Percentiles rank a stretch among this genome's conserved stretches.
Conservation (phyloP, 37 sponge, comb jelly and placozoan species). For the Cladorhizidae sp. region DNA sequence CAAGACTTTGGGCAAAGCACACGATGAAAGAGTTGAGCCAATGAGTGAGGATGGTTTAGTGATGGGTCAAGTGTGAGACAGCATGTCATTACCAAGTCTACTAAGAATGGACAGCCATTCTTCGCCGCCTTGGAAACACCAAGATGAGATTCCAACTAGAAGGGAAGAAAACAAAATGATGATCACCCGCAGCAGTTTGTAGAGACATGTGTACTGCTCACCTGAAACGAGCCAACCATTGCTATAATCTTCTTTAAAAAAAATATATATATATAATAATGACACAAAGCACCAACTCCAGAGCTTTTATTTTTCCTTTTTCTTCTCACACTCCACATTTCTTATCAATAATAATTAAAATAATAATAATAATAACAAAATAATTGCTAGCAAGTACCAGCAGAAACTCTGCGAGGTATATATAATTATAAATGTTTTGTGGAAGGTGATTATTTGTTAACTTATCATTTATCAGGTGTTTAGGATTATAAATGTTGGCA, state of each 20-base stretch:
- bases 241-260: neutral
- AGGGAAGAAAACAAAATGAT: neutral
- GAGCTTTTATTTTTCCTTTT: too few relatives aligned
- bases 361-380: too few relatives aligned
- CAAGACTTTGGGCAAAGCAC: too few relatives aligned
- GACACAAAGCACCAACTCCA: too few relatives aligned
- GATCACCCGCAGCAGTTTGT: neutral
- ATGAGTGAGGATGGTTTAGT: neutral
- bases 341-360: too few relatives aligned
- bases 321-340: too few relatives aligned
- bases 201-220: neutral
- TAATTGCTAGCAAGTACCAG: too few relatives aligned
- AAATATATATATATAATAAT: neutral
- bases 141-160: slow-evolving; percentile 46
- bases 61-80: neutral
- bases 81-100: slow-evolving; percentile 37
- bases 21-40: neutral
- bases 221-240: neutral
- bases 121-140: slow-evolving; percentile 44
- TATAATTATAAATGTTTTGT: too few relatives aligned
- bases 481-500: too few relatives aligned
- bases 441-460: too few relatives aligned
- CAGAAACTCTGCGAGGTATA: too few relatives aligned
- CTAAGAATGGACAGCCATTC: slow-evolving; percentile 41
- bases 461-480: too few relatives aligned